Conservation (phyloP, 2,797 vertebrate genomes). For the Champsocephalus esox region DNA sequence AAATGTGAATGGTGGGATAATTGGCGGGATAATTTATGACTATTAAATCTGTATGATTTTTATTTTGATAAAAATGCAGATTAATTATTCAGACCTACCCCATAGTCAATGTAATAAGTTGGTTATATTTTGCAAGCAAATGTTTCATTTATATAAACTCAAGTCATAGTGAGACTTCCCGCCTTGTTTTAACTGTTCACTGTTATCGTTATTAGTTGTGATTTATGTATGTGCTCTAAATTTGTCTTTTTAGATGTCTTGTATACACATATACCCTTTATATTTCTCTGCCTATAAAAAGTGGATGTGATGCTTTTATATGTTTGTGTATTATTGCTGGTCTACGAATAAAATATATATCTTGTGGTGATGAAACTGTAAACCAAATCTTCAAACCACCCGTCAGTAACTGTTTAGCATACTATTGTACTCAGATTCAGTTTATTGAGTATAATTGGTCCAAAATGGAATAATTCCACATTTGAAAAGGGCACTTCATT, state of each 20-base stretch:
- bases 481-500: background rate
- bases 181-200: constrained; percentile 46
- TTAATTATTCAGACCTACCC: background rate
- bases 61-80: too few relatives aligned
- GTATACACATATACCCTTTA: constrained; percentile 69
- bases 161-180: constrained; percentile 58
- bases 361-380: constrained; percentile 48
- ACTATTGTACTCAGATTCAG: background rate
- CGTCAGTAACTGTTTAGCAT: background rate
- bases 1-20: too few relatives aligned
- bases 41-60: too few relatives aligned
- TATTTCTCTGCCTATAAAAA: constrained; percentile 72
- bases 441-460: background rate
- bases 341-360: constrained; percentile 77
- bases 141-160: constrained; percentile 76
- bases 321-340: constrained; percentile 75
- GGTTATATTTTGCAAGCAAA: constrained; percentile 69
- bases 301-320: constrained; percentile 77
- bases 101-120: constrained; percentile 46
- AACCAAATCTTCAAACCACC: background rate
- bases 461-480: background rate
- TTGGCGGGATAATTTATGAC: too few relatives aligned
- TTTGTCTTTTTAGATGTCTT: constrained; percentile 69
- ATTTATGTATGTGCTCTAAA: constrained; percentile 59
- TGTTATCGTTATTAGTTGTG: constrained; percentile 63